Evolutionary conservation across 2,888 invertebrate genomes (phyloP).

Genomic region (Octodonta nipae): DNA sequence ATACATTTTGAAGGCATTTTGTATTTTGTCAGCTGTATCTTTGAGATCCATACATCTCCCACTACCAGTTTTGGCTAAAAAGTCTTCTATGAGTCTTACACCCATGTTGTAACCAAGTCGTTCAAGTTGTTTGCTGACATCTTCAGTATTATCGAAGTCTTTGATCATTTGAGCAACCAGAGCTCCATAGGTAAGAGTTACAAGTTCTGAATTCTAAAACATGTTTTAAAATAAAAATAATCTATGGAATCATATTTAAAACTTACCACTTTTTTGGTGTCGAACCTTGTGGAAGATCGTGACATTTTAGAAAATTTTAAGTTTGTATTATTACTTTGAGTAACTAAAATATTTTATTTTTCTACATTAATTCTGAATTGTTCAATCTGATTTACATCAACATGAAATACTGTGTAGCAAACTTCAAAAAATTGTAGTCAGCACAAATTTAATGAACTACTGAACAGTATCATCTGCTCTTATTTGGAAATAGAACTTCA

Average conservation of each 20-base stretch:
- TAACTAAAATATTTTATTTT: too few relatives aligned
- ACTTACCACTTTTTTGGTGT: constrained; percentile 67
- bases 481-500: too few relatives aligned
- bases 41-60: constrained; percentile 88
- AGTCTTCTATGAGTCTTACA: constrained; percentile 92
- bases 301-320: constrained; percentile 41
- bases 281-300: constrained; percentile 53
- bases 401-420: too few relatives aligned
- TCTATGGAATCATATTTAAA: background rate
- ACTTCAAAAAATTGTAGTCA: too few relatives aligned
- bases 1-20: constrained; percentile 69
- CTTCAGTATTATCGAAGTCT: constrained; percentile 91
- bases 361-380: too few relatives aligned
- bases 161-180: constrained; percentile 92
- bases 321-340: too few relatives aligned
- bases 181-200: constrained; percentile 95
- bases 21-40: constrained; percentile 92
- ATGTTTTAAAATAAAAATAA: constrained; percentile 9
- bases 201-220: constrained; percentile 81
- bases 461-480: too few relatives aligned
- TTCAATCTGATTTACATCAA: too few relatives aligned
- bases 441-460: too few relatives aligned
- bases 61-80: constrained; percentile 78
- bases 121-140: constrained; percentile 93
- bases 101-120: constrained; percentile 97